phyloP scores from a whole-genome alignment of 2,888 invertebrate species.

The Drosophila ustulata region DNA sequence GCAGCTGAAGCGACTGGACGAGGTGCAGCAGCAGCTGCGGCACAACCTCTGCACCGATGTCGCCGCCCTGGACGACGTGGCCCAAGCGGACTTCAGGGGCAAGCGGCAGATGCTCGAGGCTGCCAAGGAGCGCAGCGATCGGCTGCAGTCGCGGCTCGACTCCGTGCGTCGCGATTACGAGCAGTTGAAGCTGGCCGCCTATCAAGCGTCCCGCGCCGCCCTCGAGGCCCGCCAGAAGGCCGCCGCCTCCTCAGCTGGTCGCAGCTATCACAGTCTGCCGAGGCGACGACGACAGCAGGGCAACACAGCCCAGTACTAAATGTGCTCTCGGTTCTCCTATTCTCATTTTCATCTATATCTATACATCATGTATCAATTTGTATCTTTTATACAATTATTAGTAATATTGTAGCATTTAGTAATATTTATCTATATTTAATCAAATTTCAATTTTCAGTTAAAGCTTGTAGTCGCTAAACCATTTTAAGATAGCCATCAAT shows the following conservation, averaged over 20 bases:
- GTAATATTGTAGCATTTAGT: too few relatives aligned
- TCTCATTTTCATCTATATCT: too few relatives aligned
- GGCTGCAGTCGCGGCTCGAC: slow-evolving; percentile 87
- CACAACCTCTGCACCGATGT: slow-evolving; percentile 86
- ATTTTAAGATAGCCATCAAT: too few relatives aligned
- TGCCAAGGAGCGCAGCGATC: slow-evolving; percentile 88
- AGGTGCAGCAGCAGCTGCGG: slow-evolving; percentile 85
- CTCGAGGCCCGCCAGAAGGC: slow-evolving; percentile 87
- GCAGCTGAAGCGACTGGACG: slow-evolving; percentile 85
- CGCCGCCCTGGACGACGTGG: slow-evolving; percentile 87
- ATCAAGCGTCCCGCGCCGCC: slow-evolving; percentile 89
- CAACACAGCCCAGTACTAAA: background rate
- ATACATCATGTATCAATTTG: too few relatives aligned
- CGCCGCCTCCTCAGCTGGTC: background rate
- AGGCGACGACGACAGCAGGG: background rate
- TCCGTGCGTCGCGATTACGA: slow-evolving; percentile 88
- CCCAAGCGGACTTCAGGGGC: slow-evolving; percentile 87
- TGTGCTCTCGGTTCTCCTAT: too few relatives aligned
- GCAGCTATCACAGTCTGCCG: background rate
- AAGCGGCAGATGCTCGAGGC: slow-evolving; percentile 89
- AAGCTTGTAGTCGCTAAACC: too few relatives aligned
- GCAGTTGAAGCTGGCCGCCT: slow-evolving; percentile 89
- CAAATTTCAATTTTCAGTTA: too few relatives aligned
- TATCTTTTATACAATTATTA: too few relatives aligned
- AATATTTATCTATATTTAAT: too few relatives aligned